Conservation (phyloP, 2,888 invertebrate species). For the Tethea ocularis region DNA sequence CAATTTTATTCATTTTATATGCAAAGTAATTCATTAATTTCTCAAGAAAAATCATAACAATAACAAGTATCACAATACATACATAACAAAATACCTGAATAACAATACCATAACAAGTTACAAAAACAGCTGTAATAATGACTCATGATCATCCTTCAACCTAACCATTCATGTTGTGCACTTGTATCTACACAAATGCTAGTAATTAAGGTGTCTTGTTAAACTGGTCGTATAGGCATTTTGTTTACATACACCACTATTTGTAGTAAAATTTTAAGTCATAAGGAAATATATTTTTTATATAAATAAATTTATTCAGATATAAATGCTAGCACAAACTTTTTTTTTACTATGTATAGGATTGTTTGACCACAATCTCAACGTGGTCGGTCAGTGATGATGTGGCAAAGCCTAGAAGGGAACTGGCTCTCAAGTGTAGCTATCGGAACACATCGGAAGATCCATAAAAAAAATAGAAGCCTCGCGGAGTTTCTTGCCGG, state of each 20-base stretch:
- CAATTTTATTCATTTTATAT: no score
- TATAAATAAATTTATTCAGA: neutral
- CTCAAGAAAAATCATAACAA: neutral
- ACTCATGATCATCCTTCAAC: neutral
- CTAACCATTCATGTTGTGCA: neutral
- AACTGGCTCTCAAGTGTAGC: no score
- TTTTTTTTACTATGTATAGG: no score
- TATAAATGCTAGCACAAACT: no score
- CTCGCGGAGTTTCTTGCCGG: no score
- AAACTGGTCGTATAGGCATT: neutral
- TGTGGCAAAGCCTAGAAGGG: no score
- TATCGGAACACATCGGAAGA: no score
- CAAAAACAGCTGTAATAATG: neutral
- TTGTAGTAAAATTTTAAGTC: neutral
- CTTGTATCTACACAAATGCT: neutral
- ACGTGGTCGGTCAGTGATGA: no score
- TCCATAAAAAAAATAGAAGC: no score
- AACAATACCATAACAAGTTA: neutral
- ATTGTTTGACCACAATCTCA: no score
- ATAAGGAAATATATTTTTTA: neutral
- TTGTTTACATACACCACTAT: neutral
- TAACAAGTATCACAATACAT: no score
- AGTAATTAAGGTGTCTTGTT: neutral
- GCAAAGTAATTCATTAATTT: no score
- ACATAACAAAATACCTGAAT: neutral